Evolutionary conservation across 2,888 invertebrate genomes (phyloP), one percentile per base, ranked within the genome.

Genomic region (Sesamia inferens): DNA sequence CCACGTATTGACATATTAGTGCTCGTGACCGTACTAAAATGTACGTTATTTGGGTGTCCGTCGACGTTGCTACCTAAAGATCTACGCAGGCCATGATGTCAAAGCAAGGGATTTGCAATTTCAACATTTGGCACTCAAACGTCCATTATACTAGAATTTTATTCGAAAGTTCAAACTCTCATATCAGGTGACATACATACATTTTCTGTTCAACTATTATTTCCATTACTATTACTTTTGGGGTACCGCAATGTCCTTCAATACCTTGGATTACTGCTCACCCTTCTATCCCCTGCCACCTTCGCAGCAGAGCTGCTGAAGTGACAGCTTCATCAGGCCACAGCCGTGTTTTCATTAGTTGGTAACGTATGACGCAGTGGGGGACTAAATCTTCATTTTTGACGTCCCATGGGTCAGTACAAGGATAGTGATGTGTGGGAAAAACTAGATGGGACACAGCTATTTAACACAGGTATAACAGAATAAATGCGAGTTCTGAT

Each of bases 381-480:
- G 95, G 94, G 95, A 93, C 95, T 96, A 96, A 95, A 96, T 96
- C 96, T 96, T 96, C 95, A 96, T 96, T 96, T 96, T 96, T 96
- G 96, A 96, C 93, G 94, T 94, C 96, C 95, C 96, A 92, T 91
- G 95, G 94, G 95, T 92, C 90, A 82, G 66, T 44, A 62, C 85
- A 3, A 3, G 58, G 89, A 85, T 74, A 68, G 24, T 74, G 75
- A 79, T 64, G 73, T 57, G 13, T 90, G 86, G 0, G 55, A 59
- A 0, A 0, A 10, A 16, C 88, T 93, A 78, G 94, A 94, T 85
- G 85, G 19, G 92, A 6, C 88, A 55, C 0, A 24, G 16, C 16
- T 8, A 44, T 31, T 2, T 3, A 31, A 31, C 31, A 31, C 31
- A 31, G 31, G 31, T 31, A 31, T 31, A 31, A 31, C 31, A 31